Evolutionary conservation across 2,888 invertebrate species (phyloP).

Genomic region (Leptopilina syphax): DNA sequence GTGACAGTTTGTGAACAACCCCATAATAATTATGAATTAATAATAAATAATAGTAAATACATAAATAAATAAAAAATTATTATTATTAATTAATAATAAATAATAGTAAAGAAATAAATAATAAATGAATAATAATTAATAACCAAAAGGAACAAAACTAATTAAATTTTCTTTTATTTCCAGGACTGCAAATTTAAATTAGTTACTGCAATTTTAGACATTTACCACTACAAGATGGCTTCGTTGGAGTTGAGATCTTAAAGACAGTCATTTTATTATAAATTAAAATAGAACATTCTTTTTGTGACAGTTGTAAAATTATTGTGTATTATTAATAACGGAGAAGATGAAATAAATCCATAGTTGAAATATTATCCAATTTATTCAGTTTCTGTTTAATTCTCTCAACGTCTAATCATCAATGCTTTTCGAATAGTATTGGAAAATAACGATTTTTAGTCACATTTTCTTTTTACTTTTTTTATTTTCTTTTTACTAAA

Average conservation of each 20-base stretch:
- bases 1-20: no score
- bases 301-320: constrained; percentile 1
- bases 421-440: no score
- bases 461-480: no score
- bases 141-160: background rate
- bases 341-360: constrained; percentile 51
- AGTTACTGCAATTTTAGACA: constrained; percentile 5
- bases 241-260: background rate
- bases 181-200: constrained; percentile 56
- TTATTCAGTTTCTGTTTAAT: constrained; percentile 34
- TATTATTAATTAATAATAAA: no score
- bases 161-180: constrained; percentile 48
- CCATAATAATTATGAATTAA: no score
- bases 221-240: background rate
- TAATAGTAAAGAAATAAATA: no score
- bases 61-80: no score
- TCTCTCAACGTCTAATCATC: constrained; percentile 46
- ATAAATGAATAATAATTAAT: no score
- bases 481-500: no score
- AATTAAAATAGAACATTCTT: background rate
- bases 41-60: no score
- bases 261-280: background rate
- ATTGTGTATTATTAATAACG: constrained; percentile 36
- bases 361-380: constrained; percentile 43
- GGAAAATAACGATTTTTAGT: no score